Conservation (phyloP, 2,888 invertebrate species). For the Acleris literana region DNA sequence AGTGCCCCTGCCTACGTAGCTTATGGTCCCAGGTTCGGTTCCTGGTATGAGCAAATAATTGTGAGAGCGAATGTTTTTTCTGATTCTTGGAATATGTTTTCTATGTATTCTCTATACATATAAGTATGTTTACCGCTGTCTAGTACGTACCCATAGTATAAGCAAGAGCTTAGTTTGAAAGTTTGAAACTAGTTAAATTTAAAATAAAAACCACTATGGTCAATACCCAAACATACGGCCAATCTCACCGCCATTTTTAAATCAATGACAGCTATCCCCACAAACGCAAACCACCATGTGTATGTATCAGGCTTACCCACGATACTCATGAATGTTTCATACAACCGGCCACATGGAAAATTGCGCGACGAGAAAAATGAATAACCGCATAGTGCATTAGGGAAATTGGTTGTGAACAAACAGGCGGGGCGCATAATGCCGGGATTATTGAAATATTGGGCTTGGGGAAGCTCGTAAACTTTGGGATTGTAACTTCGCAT, state of each 20-base stretch:
- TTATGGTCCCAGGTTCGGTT: no score
- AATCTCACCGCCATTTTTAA: conserved; percentile 11
- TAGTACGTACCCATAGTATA: no score
- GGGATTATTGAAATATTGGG: conserved; percentile 35
- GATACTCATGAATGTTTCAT: conserved; percentile 52
- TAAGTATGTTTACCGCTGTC: no score
- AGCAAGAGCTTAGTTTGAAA: no score
- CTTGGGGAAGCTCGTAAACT: conserved; percentile 18
- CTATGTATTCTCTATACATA: no score
- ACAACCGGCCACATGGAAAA: conserved; percentile 44
- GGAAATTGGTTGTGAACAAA: conserved; percentile 52
- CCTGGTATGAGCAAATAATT: no score
- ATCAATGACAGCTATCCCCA: conserved; percentile 23
- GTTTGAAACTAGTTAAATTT: no score
- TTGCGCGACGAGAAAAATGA: conserved; percentile 39
- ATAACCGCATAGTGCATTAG: conserved; percentile 48
- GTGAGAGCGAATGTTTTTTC: no score
- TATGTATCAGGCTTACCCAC: conserved; percentile 7
- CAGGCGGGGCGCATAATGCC: conserved; percentile 19
- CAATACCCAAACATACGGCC: conserved; percentile 7
- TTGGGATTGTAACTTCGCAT: not conserved
- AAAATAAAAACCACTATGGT: not conserved
- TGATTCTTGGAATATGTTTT: no score
- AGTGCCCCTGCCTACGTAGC: no score
- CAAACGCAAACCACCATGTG: conserved; percentile 26